Evolutionary conservation across 2,797 vertebrate genomes (phyloP).

Genomic region (Scomberomorus guttatus): DNA sequence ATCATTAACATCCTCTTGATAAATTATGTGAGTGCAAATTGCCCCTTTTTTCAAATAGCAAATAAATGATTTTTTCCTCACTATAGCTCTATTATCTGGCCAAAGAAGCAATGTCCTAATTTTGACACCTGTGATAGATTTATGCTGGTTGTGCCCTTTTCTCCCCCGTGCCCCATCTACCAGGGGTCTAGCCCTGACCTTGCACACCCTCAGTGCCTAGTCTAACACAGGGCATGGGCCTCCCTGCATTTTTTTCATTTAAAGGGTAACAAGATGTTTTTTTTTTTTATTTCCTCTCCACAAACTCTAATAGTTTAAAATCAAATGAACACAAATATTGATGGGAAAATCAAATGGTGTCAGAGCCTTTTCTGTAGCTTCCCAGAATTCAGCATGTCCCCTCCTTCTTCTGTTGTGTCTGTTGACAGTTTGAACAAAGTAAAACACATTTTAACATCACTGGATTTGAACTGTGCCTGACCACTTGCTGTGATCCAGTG

Average conservation of each 20-base stretch:
- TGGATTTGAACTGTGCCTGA: no score
- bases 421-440: neutral
- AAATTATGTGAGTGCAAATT: neutral
- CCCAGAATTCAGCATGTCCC: neutral
- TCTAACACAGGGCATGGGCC: no score
- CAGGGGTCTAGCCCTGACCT: no score
- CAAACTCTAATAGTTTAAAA: neutral
- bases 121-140: no score
- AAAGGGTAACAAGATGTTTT: no score
- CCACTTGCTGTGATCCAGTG: no score
- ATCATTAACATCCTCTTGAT: neutral
- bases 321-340: neutral
- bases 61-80: neutral
- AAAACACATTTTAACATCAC: neutral
- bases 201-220: no score
- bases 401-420: neutral
- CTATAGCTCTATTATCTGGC: no score
- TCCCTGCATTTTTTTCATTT: no score
- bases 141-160: no score
- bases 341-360: neutral
- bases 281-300: neutral
- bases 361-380: neutral
- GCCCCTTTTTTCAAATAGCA: neutral
- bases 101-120: no score
- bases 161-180: no score